Conservation (phyloP, 2,888 invertebrate species). For the Microctonus aethiopoides region DNA sequence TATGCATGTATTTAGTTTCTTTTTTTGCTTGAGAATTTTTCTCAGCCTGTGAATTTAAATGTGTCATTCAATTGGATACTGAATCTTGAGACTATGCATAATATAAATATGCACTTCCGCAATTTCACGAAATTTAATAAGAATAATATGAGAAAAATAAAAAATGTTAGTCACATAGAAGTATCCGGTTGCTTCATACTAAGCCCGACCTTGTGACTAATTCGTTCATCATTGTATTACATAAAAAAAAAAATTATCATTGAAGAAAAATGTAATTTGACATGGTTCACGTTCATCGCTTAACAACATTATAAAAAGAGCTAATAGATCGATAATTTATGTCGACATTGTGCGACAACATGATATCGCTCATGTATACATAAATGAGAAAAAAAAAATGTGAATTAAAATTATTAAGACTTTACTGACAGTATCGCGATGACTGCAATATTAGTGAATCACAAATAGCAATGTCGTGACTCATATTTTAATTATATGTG, state of each 20-base stretch:
- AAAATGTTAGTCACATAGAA: neutral
- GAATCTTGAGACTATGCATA: neutral
- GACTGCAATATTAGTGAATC: neutral
- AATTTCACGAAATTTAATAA: neutral
- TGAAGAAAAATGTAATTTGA: neutral
- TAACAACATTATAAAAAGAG: neutral
- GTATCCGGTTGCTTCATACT: constrained; percentile 8
- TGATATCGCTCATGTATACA: neutral
- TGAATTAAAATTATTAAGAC: neutral
- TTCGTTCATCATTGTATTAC: neutral
- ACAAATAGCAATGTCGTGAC: constrained; percentile 1
- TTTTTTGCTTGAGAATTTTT: constrained; percentile 15
- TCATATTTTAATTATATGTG: neutral
- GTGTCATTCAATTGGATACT: constrained; percentile 23
- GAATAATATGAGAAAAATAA: neutral
- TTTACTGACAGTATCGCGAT: neutral
- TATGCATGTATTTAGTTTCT: neutral
- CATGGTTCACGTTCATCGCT: neutral
- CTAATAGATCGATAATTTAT: neutral
- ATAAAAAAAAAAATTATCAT: neutral
- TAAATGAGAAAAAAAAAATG: neutral
- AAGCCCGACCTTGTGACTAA: neutral
- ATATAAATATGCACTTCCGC: constrained; percentile 14
- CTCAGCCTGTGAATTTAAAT: constrained; percentile 1
- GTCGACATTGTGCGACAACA: neutral